These are phyloP conservation scores for Theretra japonica DNA, from an alignment of 2,888 invertebrate genomes.

Conservation along the genomic window DNA sequence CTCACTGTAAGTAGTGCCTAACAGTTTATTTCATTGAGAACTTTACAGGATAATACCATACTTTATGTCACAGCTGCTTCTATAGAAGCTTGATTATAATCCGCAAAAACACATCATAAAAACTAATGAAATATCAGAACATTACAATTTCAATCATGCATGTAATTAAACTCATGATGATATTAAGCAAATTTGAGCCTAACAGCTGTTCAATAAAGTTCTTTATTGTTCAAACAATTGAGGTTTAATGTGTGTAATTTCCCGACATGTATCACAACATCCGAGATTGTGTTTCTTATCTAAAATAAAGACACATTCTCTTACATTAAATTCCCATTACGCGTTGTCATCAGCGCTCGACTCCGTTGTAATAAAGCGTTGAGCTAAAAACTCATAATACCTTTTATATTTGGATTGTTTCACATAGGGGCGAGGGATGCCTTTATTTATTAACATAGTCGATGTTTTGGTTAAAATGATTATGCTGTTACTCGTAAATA, in stretches of 20 bases:
- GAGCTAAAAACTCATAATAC: conserved; percentile 8
- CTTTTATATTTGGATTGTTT: background rate
- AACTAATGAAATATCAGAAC: background rate
- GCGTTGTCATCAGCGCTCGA: conserved; percentile 21
- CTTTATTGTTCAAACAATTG: background rate
- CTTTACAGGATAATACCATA: background rate
- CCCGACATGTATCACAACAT: conserved; percentile 20
- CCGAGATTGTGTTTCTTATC: conserved; percentile 38
- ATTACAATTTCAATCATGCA: background rate
- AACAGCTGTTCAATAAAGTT: background rate
- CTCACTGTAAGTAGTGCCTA: no score
- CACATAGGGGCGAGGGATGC: no score
- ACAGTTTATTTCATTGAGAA: background rate
- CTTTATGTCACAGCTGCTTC: no score
- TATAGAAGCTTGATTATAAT: background rate
- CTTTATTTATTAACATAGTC: no score
- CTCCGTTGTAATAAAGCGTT: conserved; percentile 13
- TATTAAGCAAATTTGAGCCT: background rate
- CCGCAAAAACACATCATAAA: background rate
- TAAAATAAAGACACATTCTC: conserved; percentile 45
- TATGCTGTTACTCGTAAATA: no score
- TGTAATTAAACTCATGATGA: background rate
- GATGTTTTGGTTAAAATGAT: no score
- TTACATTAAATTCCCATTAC: conserved; percentile 45
- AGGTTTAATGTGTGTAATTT: background rate